Conservation (phyloP, 2,888 invertebrate species). For the Autographa gamma region DNA sequence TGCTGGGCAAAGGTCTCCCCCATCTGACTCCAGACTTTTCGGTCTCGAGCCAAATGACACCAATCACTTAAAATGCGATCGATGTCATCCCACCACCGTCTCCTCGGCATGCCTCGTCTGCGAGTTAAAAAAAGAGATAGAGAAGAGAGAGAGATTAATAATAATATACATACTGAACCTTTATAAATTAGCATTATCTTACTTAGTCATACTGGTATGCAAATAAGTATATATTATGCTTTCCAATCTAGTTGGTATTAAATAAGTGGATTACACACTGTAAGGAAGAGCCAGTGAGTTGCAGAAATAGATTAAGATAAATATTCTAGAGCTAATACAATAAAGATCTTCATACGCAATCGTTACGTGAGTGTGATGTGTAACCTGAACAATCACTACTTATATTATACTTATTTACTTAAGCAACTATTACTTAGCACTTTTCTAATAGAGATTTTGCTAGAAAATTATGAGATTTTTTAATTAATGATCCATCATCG, state of each 20-base stretch:
- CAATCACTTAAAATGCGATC: too few species aligned
- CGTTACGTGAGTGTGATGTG: slow-evolving; percentile 21
- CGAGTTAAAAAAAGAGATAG: too few species aligned
- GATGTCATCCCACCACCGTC: too few species aligned
- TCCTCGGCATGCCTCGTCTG: too few species aligned
- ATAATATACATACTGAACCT: not conserved
- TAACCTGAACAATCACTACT: slow-evolving; percentile 29
- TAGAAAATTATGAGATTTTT: not conserved
- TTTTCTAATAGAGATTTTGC: not conserved
- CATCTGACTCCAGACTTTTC: too few species aligned
- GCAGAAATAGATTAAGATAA: slow-evolving; percentile 29
- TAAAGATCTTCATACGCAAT: slow-evolving; percentile 40
- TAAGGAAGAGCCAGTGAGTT: slow-evolving; percentile 13
- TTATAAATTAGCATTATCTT: not conserved
- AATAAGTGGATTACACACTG: not conserved
- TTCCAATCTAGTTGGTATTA: slow-evolving; percentile 8
- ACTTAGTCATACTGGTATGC: not conserved
- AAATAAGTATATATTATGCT: not conserved
- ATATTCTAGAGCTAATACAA: slow-evolving; percentile 29
- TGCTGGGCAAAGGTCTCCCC: too few species aligned
- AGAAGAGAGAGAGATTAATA: too few species aligned
- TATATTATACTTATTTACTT: slow-evolving; percentile 12
- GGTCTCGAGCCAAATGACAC: too few species aligned
- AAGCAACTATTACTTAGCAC: not conserved
- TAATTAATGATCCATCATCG: too few species aligned